Conservation (phyloP, 2,797 vertebrate species). For the Florisuga fusca region DNA sequence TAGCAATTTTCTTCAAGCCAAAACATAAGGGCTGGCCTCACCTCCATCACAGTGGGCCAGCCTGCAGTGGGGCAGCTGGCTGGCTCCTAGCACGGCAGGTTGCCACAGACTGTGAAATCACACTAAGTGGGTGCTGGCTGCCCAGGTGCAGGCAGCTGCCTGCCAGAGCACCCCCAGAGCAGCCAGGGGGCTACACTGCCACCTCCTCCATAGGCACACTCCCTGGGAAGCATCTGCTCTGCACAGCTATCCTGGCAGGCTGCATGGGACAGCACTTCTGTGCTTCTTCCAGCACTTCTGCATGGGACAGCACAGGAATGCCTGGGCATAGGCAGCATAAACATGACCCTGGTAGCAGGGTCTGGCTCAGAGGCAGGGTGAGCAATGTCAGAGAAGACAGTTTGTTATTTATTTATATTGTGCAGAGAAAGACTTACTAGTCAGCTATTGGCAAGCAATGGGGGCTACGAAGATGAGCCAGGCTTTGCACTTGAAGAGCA, state of each 20-base stretch:
- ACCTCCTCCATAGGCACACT: neutral
- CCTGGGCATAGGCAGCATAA: fast-evolving
- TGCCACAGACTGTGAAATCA: neutral
- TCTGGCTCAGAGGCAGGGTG: neutral
- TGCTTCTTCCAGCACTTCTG: too few relatives aligned
- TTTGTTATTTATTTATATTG: neutral
- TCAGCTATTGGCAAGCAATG: neutral
- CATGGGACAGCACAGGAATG: fast-evolving
- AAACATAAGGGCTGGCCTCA: fast-evolving
- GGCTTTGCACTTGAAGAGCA: neutral
- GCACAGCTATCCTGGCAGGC: neutral
- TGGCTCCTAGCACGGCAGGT: neutral
- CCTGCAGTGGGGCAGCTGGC: fast-evolving
- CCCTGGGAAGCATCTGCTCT: fast-evolving
- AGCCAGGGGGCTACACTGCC: fast-evolving
- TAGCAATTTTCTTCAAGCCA: neutral
- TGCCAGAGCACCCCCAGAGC: neutral
- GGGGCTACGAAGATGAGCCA: neutral
- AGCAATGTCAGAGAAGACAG: neutral
- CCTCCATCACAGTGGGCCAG: neutral
- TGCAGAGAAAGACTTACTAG: neutral
- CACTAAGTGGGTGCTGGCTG: neutral
- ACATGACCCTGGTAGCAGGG: neutral
- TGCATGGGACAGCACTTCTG: fast-evolving
- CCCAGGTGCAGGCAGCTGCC: neutral